A percentile compares a stretch with the other conserved stretches of the same genome.
Conservation (phyloP, 2,797 vertebrate species). For the Amphiprion clarkii region DNA sequence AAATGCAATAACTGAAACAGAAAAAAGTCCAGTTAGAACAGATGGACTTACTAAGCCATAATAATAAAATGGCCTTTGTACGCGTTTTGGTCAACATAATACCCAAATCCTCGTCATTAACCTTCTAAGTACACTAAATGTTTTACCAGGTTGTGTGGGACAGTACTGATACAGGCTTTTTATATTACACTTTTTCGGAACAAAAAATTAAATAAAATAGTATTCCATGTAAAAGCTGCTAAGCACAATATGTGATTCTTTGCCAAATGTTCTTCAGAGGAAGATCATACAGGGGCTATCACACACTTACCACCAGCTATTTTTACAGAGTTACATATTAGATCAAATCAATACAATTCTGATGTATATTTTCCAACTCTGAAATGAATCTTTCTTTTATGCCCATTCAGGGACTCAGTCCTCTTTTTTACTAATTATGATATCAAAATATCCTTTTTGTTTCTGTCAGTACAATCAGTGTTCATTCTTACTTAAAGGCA, state of each 20-base stretch:
- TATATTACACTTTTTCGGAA: background rate
- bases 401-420: no score
- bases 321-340: background rate
- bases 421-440: no score
- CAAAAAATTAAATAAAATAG: no score
- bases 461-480: background rate
- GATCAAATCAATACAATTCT: background rate
- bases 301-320: background rate
- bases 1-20: background rate
- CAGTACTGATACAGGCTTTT: background rate
- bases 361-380: background rate
- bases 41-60: background rate
- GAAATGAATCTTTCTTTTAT: no score
- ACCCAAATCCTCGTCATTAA: conserved; percentile 14
- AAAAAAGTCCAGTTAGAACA: background rate
- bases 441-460: background rate
- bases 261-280: background rate
- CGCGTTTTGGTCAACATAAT: conserved; percentile 15
- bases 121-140: conserved; percentile 7
- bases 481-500: background rate
- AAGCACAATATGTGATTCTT: conserved; percentile 3
- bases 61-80: conserved; percentile 2
- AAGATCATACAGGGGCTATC: background rate
- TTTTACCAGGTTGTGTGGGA: background rate
- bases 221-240: background rate